Evolutionary conservation across 1,140 invertebrate genomes (phyloP), one percentile per base, ranked within the genome.

Genomic region (Drosophila ambigua): DNA sequence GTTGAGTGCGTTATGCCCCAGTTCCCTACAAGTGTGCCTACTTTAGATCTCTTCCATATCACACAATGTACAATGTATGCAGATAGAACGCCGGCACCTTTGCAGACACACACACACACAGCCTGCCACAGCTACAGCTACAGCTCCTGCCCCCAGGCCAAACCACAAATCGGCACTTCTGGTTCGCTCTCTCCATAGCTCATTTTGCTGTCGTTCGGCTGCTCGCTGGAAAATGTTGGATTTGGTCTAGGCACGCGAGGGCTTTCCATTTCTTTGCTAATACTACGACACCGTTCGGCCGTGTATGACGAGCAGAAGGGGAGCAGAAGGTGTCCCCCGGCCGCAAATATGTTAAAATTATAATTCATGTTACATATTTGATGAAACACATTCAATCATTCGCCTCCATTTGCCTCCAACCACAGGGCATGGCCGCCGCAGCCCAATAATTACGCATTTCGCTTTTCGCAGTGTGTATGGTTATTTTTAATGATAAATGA

Each of bases 401-500:
- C 62, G 78, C 58, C 49, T 50, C 11, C 35, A 11, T 8, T 8
- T 0, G 8, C 48, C 1, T n/a, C 39, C 63, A 24, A 11, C 44
- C 63, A 15, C 28, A 23, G 49, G 57, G 43, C 71, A 75, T 9
- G 41, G 52, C 58, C 23, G 4, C 23, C 58, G 39, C 81, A 84
- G 75, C 62, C 79, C 83, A 80, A 88, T 87, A 87, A 87, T 87
- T 87, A 87, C 82, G 83, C 78, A 88, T 82, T 87, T 74, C 57
- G 45, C 52, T 54, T 67, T 66, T 69, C 58, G 83, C 82, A 62
- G 55, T 76, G 61, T 85, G 73, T 39, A 11, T 48, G 67, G 74
- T 82, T 87, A 87, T 82, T 87, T 87, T 87, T 82, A 88, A 87
- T 87, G 82, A 87, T 88, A 87, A 87, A 87, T 87, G 82, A 87